These are phyloP conservation scores for Steinernema scapterisci DNA, from an alignment of 2,888 invertebrate species.

Conservation along the genomic window DNA sequence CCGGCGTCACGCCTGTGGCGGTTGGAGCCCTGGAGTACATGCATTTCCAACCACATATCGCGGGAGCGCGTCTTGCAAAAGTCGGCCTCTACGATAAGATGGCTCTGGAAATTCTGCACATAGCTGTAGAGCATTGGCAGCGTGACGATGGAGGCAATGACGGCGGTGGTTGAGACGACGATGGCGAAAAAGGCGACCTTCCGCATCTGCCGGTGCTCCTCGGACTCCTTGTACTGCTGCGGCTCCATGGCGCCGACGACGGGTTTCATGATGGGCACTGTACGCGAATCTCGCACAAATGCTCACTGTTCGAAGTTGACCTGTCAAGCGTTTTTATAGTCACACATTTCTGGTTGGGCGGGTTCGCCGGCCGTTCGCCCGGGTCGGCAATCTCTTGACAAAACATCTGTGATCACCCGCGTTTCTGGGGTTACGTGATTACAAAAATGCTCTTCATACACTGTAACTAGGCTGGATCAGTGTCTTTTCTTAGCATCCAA, in stretches of 20 bases:
- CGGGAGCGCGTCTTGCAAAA: constrained; percentile 61
- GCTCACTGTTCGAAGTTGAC: background rate
- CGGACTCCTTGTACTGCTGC: constrained; percentile 32
- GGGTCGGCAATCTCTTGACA: constrained; percentile 22
- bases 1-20: constrained; percentile 55
- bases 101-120: constrained; percentile 59
- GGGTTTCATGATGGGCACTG: constrained; percentile 10
- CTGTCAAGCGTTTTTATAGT: constrained; percentile 3
- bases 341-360: background rate
- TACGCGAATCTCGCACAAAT: constrained; percentile 1
- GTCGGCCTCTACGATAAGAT: constrained; percentile 60
- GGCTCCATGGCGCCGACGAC: constrained; percentile 20
- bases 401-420: constrained; percentile 14
- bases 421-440: background rate
- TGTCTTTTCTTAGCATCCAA: no score
- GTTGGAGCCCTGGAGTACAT: constrained; percentile 59
- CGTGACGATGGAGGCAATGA: constrained; percentile 57
- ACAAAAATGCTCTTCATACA: no score
- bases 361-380: background rate
- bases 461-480: no score
- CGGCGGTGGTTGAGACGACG: constrained; percentile 59
- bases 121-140: constrained; percentile 61
- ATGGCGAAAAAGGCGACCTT: constrained; percentile 60
- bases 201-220: constrained; percentile 58
- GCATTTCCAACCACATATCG: constrained; percentile 63